phyloP scores from a whole-genome alignment of 2,888 invertebrate species.

The Cryptophagus acutangulus region DNA sequence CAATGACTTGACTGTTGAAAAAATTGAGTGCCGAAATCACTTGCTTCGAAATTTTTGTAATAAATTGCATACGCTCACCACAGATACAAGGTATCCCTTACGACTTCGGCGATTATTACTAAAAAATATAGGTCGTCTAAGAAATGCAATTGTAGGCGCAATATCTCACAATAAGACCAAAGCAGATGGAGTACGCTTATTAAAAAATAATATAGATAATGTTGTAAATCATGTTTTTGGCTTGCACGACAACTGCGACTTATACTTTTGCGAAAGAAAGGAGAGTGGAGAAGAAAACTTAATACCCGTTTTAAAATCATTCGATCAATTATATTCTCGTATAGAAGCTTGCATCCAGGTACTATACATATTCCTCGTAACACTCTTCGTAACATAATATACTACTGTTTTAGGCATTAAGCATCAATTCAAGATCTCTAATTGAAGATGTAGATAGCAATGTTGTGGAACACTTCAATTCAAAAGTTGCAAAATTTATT shows the following conservation, averaged over 20 bases:
- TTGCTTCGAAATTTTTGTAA: neutral
- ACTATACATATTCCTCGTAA: too few relatives aligned
- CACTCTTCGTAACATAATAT: too few relatives aligned
- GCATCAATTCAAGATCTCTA: slow-evolving; percentile 10
- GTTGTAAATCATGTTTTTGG: slow-evolving; percentile 10
- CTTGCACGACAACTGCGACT: slow-evolving; percentile 8
- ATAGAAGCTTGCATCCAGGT: too few relatives aligned
- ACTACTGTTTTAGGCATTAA: too few relatives aligned
- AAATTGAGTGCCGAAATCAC: slow-evolving; percentile 1
- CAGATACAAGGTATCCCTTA: neutral
- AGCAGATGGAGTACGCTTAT: neutral
- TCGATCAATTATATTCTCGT: neutral
- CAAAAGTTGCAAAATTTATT: slow-evolving; percentile 19
- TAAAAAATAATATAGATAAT: slow-evolving; percentile 7
- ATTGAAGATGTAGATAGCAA: slow-evolving; percentile 16
- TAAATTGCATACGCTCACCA: neutral
- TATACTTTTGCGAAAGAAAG: slow-evolving; percentile 8
- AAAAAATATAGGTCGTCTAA: neutral
- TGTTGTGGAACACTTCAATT: slow-evolving; percentile 19
- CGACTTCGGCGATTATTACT: neutral
- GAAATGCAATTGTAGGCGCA: slow-evolving; percentile 2
- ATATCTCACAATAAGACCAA: neutral
- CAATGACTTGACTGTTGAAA: neutral
- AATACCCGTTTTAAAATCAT: neutral
- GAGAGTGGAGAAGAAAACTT: neutral